phyloP scores from a whole-genome alignment of 2,888 invertebrate species.

The Acleris emargana region DNA sequence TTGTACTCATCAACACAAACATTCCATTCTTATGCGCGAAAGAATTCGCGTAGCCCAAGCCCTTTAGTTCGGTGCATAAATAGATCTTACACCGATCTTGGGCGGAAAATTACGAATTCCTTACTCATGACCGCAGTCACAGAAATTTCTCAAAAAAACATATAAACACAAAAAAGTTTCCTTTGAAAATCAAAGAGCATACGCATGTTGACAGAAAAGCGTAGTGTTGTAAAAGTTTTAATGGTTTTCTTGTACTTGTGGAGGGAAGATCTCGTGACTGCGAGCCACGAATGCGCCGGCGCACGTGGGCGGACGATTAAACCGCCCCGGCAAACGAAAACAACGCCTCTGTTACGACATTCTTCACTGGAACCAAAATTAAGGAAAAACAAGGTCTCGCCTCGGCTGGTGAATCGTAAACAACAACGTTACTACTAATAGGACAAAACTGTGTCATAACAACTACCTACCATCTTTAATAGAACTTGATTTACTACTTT shows the following conservation, averaged over 20 bases:
- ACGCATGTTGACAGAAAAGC: slow-evolving; percentile 12
- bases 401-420: slow-evolving; percentile 29
- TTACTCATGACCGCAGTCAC: slow-evolving; percentile 4
- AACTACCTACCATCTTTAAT: slow-evolving; percentile 29
- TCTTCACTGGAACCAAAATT: slow-evolving; percentile 39
- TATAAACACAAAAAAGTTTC: background rate
- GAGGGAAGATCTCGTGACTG: slow-evolving; percentile 36
- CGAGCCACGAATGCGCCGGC: slow-evolving; percentile 30
- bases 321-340: slow-evolving; percentile 41
- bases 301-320: slow-evolving; percentile 41
- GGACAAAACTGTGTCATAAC: slow-evolving; percentile 32
- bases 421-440: slow-evolving; percentile 28
- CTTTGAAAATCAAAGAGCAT: slow-evolving; percentile 1
- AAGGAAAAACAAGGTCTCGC: slow-evolving; percentile 35
- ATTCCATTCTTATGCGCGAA: slow-evolving; percentile 70
- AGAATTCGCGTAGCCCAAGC: slow-evolving; percentile 66
- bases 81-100: slow-evolving; percentile 68
- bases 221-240: slow-evolving; percentile 18
- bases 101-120: slow-evolving; percentile 64
- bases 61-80: slow-evolving; percentile 73
- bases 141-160: slow-evolving; percentile 1
- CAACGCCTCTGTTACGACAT: slow-evolving; percentile 42
- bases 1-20: slow-evolving; percentile 78
- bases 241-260: slow-evolving; percentile 29
- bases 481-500: slow-evolving; percentile 26